These are phyloP conservation scores for Dasypogon diadema DNA, from an alignment of 2,888 invertebrate species.

Conservation along the genomic window DNA sequence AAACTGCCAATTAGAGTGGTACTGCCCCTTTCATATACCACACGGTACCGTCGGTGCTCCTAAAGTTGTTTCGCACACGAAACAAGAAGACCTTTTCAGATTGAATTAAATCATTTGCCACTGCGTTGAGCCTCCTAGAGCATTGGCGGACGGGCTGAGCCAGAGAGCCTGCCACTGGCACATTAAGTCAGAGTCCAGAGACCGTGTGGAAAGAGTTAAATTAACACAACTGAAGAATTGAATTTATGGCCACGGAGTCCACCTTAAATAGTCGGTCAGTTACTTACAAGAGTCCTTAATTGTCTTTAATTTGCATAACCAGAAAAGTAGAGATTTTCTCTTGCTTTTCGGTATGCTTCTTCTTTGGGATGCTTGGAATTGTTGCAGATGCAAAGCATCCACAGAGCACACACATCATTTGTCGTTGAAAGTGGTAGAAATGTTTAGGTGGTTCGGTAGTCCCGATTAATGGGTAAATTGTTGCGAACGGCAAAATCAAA, in stretches of 20 bases:
- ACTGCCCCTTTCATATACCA: slow-evolving; percentile 1
- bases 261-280: slow-evolving; percentile 47
- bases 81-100: slow-evolving; percentile 17
- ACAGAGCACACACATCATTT: background rate
- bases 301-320: slow-evolving; percentile 49
- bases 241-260: slow-evolving; percentile 36
- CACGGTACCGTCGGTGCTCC: background rate
- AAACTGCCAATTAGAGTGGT: background rate
- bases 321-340: slow-evolving; percentile 29
- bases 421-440: slow-evolving; percentile 1
- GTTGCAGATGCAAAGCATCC: background rate
- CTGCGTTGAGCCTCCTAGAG: background rate
- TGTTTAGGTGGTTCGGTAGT: background rate
- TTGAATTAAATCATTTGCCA: slow-evolving; percentile 42
- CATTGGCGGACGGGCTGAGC: background rate
- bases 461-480: background rate
- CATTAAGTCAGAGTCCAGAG: background rate
- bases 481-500: background rate
- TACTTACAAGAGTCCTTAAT: slow-evolving; percentile 47
- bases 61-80: background rate
- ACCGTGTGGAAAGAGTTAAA: background rate
- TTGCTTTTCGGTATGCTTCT: background rate
- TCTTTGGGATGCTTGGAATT: slow-evolving; percentile 5
- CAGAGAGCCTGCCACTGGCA: background rate
- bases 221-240: slow-evolving; percentile 14